Percentiles rank a stretch among this genome's conserved stretches.
Evolutionary conservation across 2,888 invertebrate genomes (phyloP).

Genomic region (Ornithoptera alexandrae): DNA sequence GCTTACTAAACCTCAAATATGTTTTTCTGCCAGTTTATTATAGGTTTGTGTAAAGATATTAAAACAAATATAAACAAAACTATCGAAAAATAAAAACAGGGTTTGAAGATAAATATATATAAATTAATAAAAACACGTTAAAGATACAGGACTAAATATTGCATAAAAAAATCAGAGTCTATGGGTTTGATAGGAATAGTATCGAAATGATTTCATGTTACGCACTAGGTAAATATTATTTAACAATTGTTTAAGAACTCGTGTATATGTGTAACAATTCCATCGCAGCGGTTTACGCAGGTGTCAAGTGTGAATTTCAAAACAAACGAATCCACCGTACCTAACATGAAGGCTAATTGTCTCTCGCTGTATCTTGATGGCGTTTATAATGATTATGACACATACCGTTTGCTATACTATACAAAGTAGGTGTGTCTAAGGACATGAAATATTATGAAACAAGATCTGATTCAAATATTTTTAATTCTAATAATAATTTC

Average conservation of each 20-base stretch:
- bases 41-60: no score
- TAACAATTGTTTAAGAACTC: slow-evolving; percentile 19
- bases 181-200: no score
- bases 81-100: no score
- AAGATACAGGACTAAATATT: no score
- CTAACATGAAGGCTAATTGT: slow-evolving; percentile 11
- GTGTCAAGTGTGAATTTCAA: slow-evolving; percentile 22
- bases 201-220: no score
- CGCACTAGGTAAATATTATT: background rate
- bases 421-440: background rate
- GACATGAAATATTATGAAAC: background rate
- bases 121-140: no score
- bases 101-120: no score
- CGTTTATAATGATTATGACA: background rate
- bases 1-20: no score
- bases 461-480: background rate
- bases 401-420: background rate
- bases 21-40: no score
- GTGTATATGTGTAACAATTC: slow-evolving; percentile 8
- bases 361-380: slow-evolving; percentile 15
- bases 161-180: no score
- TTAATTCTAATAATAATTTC: no score
- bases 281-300: slow-evolving; percentile 12
- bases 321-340: slow-evolving; percentile 16
- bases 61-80: no score